Conservation (phyloP, 1,140 invertebrate genomes). For the Pogonognathellus flavescens region DNA sequence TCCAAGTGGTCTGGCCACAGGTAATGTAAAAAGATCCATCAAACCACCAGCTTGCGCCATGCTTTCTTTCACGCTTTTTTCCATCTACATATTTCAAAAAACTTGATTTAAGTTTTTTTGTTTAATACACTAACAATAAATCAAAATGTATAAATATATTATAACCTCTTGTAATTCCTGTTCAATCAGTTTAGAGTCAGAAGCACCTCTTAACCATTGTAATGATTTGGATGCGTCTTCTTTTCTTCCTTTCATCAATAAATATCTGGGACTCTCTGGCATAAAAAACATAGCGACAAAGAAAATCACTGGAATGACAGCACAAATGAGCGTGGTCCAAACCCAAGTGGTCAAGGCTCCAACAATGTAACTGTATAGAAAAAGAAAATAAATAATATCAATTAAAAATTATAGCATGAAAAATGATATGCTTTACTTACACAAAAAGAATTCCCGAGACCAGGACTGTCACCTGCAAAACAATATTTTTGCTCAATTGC, state of each 20-base stretch:
- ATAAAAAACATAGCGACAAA: constrained; percentile 42
- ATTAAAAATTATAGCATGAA: too few species aligned
- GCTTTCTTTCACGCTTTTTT: constrained; percentile 51
- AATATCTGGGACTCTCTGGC: constrained; percentile 70
- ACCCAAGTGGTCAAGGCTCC: constrained; percentile 74
- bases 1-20: constrained; percentile 76
- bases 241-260: constrained; percentile 83
- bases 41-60: neutral
- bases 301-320: constrained; percentile 47
- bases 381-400: neutral
- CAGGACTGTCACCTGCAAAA: constrained; percentile 35
- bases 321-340: constrained; percentile 12
- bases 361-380: constrained; percentile 77
- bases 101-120: too few species aligned
- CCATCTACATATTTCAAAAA: too few species aligned
- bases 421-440: too few species aligned
- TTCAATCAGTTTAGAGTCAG: constrained; percentile 72
- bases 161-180: constrained; percentile 71
- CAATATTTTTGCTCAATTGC: neutral
- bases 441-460: constrained; percentile 52
- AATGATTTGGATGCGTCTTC: constrained; percentile 77
- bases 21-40: constrained; percentile 42
- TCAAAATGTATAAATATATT: neutral
- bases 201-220: constrained; percentile 77
- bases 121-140: neutral